Evolutionary conservation across 2,113 vertebrate species (phyloP).

Genomic region (Coreoperca whiteheadi): DNA sequence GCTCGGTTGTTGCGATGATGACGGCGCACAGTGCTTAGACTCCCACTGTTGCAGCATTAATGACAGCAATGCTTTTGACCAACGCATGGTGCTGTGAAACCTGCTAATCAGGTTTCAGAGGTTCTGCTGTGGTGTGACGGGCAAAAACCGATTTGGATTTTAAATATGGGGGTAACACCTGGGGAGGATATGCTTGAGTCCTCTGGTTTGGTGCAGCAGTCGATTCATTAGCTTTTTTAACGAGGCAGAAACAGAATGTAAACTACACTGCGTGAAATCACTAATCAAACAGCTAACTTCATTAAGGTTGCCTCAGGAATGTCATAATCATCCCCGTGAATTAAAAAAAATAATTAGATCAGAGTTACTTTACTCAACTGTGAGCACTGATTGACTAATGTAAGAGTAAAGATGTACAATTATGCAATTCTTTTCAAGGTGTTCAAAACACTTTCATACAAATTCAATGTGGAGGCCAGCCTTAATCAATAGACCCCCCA

Average conservation of each 20-base stretch:
- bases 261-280: constrained; percentile 53
- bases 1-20: constrained; percentile 2
- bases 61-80: constrained; percentile 14
- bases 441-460: constrained; percentile 21
- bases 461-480: constrained; percentile 4
- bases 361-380: constrained; percentile 45
- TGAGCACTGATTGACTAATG: constrained; percentile 26
- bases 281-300: constrained; percentile 70
- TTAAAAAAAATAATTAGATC: constrained; percentile 59
- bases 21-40: not conserved
- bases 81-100: constrained; percentile 21
- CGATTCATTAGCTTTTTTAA: constrained; percentile 52
- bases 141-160: constrained; percentile 42
- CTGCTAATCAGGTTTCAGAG: constrained; percentile 16
- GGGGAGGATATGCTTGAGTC: constrained; percentile 27
- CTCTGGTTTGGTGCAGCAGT: constrained; percentile 3
- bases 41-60: constrained; percentile 11
- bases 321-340: constrained; percentile 56
- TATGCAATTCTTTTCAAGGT: constrained; percentile 23
- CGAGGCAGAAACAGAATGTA: constrained; percentile 55
- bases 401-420: constrained; percentile 9
- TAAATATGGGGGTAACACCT: constrained; percentile 34
- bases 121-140: constrained; percentile 7
- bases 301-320: constrained; percentile 68
- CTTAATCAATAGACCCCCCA: constrained; percentile 26